Base-by-base conservation (phyloP, 2,888 invertebrate species). In the Lysandra bellargus region DNA sequence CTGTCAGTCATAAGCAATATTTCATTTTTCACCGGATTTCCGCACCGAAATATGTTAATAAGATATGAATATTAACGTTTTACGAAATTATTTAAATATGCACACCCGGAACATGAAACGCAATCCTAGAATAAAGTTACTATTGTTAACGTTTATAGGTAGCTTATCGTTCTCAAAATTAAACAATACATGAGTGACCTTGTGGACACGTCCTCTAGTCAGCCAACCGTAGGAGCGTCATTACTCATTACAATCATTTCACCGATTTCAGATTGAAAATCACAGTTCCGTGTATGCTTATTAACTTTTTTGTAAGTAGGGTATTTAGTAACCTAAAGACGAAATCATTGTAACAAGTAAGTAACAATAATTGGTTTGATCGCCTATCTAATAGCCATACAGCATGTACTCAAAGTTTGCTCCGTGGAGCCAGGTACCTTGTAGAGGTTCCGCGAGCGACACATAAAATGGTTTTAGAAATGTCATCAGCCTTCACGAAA, bases 151-250 rank as follows among this genome's bases (percentile, higher is more conserved):
- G 49, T 75, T 75, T 76, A 76, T 53, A 33, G 53, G 76, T 76
- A 44, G 53, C 53, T 76, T 76, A 76, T 76, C 44, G 57, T 76
- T 76, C 76, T 33, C 49, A 76, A 75, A 75, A 75, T 75, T 6
- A 75, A 72, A 78, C 79, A 80, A 80, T 79, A 80, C 14, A 69
- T 61, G 23, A 44, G 23, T 80, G 86, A 84, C 91, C 90, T 91
- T 88, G 87, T 79, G 79, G 78, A 82, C 83, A 82, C 83, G 87
- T 85, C 90, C 91, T 91, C 87, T 83, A 80, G 83, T 80, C 89
- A 89, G 84, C 88, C 85, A 86, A 90, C 86, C 92, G 87, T 89
- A 84, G 86, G 83, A 87, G 87, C 87, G 85, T 87, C 86, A 85
- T 82, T 85, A 86, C 4, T 37, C 37, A 37, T 40, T 40, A 40